Evolutionary conservation across 1,140 invertebrate species (phyloP), one percentile per base, ranked within the genome.

Genomic region (Scaptodrosophila lebanonensis): DNA sequence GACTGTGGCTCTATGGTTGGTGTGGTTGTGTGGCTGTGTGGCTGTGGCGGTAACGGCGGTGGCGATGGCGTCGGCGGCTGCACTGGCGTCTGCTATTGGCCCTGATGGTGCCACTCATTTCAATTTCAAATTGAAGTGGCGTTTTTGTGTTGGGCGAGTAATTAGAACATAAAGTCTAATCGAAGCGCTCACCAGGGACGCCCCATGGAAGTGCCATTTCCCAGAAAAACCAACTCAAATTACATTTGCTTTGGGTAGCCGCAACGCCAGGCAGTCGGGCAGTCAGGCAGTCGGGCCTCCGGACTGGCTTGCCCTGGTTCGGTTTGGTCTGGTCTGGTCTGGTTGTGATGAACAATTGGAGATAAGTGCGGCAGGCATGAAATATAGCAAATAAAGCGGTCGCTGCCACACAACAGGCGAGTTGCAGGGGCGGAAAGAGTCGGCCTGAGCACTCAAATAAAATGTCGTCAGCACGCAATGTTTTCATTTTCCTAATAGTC

Each of bases 281-380:
- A n/a, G n/a, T n/a, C n/a, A n/a, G n/a, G n/a, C n/a, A n/a, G n/a
- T n/a, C n/a, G n/a, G n/a, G n/a, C n/a, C n/a, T n/a, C n/a, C n/a
- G n/a, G n/a, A n/a, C n/a, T n/a, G n/a, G n/a, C n/a, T n/a, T n/a
- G n/a, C n/a, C n/a, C n/a, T n/a, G n/a, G n/a, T n/a, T n/a, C n/a
- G n/a, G n/a, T n/a, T n/a, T n/a, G n/a, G 43, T 12, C n/a, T 27
- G 43, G 16, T 29, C 27, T 32, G 6, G 3, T 16, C 20, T 36
- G 52, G 52, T 53, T 58, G 60, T 52, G 73, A 73, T 82, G 68
- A 64, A 82, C 73, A 82, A 82, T 79, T 64, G 73, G 56, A 79
- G 73, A 82, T 79, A 79, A 82, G 73, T 82, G 73, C 75, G 73
- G 73, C 73, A 82, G 75, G 75, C 73, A 79, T 79, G 73, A 79